These are phyloP conservation scores for Microplitis demolitor DNA, from an alignment of 1,140 invertebrate species.

Conservation along the genomic window DNA sequence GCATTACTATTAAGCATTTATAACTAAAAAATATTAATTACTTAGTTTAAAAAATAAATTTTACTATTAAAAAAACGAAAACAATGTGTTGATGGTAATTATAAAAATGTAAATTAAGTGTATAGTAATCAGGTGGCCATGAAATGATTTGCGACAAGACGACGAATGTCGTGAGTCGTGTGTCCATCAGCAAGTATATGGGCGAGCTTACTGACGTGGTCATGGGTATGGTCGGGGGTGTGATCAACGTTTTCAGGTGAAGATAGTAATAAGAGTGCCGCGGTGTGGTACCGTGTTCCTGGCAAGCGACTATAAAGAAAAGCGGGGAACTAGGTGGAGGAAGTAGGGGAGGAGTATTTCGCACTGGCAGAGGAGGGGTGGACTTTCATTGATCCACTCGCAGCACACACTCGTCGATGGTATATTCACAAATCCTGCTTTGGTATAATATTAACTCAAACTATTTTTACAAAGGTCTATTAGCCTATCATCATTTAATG, in stretches of 20 bases:
- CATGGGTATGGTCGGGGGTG: conserved; percentile 24
- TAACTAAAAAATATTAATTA: neutral
- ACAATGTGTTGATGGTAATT: neutral
- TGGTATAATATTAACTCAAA: conserved; percentile 8
- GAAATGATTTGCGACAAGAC: neutral
- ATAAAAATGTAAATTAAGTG: neutral
- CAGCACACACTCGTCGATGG: conserved; percentile 39
- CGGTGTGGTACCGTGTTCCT: conserved; percentile 47
- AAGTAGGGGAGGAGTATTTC: conserved; percentile 33
- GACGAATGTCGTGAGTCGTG: neutral
- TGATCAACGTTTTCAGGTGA: conserved; percentile 49
- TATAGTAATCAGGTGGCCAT: neutral
- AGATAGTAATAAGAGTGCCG: conserved; percentile 47
- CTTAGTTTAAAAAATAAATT: neutral
- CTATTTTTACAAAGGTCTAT: neutral
- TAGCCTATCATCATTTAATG: neutral
- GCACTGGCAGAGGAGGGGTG: conserved; percentile 38
- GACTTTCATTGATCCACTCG: conserved; percentile 60
- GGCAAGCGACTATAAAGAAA: neutral
- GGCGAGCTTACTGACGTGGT: conserved; percentile 26
- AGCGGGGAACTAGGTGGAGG: conserved; percentile 11
- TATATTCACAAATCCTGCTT: conserved; percentile 45
- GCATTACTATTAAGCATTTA: neutral
- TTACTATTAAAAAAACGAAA: neutral
- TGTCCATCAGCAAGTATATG: neutral